Evolutionary conservation across 2,888 invertebrate species (phyloP), one percentile per base, ranked within the genome.

Genomic region (Agriotes lineatus): DNA sequence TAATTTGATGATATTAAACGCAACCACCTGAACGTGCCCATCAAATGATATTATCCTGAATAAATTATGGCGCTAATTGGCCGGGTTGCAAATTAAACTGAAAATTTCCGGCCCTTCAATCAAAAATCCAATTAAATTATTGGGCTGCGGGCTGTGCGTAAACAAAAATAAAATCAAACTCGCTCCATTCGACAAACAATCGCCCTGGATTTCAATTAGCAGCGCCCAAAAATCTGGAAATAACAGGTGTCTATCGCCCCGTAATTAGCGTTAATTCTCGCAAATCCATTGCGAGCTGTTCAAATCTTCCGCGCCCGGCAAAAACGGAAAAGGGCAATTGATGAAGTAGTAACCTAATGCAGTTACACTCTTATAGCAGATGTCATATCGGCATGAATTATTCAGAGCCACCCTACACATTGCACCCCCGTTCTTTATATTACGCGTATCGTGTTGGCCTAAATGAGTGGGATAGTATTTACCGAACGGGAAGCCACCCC

Each of bases 341-440:
- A 64, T 72, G 67, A 73, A 72, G 71, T 70, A 70, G 70, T 65
- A 71, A 56, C 44, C 64, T 72, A 73, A 74, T 74, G 71, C 59
- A 71, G 74, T 71, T 59, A 61, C 70, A 37, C 59, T 61, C 58
- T 67, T 62, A 70, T 72, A 75, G 70, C 76, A 77, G 77, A 76
- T 77, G 77, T 76, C 76, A 69, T 70, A 73, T 62, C 58, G 70
- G 70, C 73, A 77, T 77, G 77, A 77, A 77, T 77, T 73, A 77
- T 77, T 77, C 77, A 77, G 48, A 50, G 59, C 67, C 33, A 70
- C 74, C 74, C 73, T 68, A 73, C 75, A 73, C 72, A 76, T 74
- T 75, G 74, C 70, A 70, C 73, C 75, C 72, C 73, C 59, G 71
- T 76, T 76, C 76, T 76, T 76, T 76, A 73, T 75, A 72, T 76